Evolutionary conservation across 2,797 vertebrate species (phyloP), one percentile per base, ranked within the genome.

Genomic region (Salarias fasciatus): DNA sequence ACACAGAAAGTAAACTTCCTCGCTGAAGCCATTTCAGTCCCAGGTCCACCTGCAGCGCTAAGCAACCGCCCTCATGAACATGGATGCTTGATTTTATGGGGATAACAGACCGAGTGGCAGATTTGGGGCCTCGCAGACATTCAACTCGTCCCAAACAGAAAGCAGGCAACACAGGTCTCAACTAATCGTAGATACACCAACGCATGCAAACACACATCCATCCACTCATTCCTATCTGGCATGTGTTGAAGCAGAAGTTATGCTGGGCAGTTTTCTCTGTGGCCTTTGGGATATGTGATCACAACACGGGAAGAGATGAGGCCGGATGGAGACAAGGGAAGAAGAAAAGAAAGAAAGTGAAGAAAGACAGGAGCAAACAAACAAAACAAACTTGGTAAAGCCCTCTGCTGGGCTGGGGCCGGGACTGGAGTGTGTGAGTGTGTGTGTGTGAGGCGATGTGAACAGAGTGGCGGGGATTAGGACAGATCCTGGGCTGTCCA

Each of bases 381-480:
- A 92, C 90, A 93, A 91, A 90, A 89, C 91, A 93, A 93, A 93
- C 91, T 88, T 86, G 48, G 89, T 88, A 92, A 93, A 92, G 92
- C 92, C 92, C 86, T 88, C 80, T 90, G 89, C 86, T 86, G 81
- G 89, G 89, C 82, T 90, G 89, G 87, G 88, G 86, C 88, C 52
- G 83, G 77, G 74, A 62, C 74, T 84, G 77, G 70, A 78, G 80
- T 59, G 78, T 64, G 68, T 81, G 81, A 73, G 76, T 79, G 56
- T 64, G 79, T 82, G 59, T 70, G 28, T 69, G 80, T 72, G 82
- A 63, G 72, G 65, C 75, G 65, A 84, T 86, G 85, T 86, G 90
- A 93, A 92, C 91, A 92, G 92, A 93, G 92, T 90, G 92, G 81
- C 78, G 50, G 83, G 92, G 93, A 93, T 94, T 94, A 94, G 87